Conservation (phyloP, 2,797 vertebrate species). For the Naso thynnoides region DNA sequence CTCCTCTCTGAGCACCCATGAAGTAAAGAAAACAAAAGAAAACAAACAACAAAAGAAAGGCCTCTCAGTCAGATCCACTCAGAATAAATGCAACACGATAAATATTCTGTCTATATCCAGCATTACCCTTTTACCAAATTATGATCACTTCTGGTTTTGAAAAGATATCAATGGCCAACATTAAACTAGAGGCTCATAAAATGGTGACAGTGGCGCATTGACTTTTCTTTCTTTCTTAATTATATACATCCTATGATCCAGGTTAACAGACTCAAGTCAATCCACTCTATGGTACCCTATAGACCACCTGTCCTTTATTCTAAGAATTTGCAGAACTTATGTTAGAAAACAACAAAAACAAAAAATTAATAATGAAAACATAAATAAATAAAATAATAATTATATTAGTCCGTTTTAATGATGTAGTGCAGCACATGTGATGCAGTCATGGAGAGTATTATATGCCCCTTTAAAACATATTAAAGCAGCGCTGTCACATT, state of each 20-base stretch:
- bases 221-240: no score
- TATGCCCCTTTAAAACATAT: constrained; percentile 1
- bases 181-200: no score
- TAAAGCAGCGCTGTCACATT: constrained; percentile 14
- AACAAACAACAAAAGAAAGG: no score
- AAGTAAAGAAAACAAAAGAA: no score
- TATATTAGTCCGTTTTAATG: not conserved
- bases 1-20: no score
- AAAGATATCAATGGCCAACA: no score
- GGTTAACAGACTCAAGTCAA: not conserved
- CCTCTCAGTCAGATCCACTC: no score
- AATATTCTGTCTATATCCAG: no score
- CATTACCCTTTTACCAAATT: no score
- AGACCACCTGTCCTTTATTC: not conserved
- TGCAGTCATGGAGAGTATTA: not conserved
- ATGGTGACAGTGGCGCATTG: no score
- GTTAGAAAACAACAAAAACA: not conserved
- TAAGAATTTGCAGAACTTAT: not conserved
- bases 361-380: not conserved
- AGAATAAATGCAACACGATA: no score
- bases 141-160: no score
- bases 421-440: not conserved
- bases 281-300: not conserved
- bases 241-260: not conserved
- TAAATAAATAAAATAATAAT: not conserved